Evolutionary conservation across 2,888 invertebrate species (phyloP).

Genomic region (Hemicrepidius hirtus): DNA sequence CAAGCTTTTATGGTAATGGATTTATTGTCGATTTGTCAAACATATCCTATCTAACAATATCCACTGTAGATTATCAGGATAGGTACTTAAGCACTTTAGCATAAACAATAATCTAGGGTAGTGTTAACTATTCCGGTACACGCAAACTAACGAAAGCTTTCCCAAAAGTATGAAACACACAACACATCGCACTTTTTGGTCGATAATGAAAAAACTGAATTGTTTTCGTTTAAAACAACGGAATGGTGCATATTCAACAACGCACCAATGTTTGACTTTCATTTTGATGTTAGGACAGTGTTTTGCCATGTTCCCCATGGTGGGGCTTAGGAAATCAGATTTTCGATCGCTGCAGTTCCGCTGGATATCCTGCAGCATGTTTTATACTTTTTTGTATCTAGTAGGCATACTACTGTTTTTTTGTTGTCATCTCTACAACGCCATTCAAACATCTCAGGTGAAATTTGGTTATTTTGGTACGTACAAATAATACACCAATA

Average conservation of each 20-base stretch:
- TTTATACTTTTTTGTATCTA: conserved; percentile 32
- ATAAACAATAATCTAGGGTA: neutral
- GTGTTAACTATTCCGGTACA: neutral
- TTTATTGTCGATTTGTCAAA: conserved; percentile 5
- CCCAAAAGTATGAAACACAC: neutral
- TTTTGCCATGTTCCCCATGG: conserved; percentile 52
- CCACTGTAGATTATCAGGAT: neutral
- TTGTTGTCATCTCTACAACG: conserved; percentile 20
- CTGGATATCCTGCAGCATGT: conserved; percentile 30
- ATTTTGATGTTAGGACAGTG: conserved; percentile 50
- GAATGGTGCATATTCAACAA: neutral
- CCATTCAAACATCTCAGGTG: neutral
- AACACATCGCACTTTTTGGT: too few species aligned
- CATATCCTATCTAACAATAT: neutral
- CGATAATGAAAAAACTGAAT: neutral
- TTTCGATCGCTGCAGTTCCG: conserved; percentile 37
- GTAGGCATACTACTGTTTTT: conserved; percentile 13
- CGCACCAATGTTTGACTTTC: conserved; percentile 31
- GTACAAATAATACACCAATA: too few species aligned
- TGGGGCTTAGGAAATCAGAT: conserved; percentile 33
- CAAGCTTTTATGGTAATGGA: neutral
- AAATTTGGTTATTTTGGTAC: conserved; percentile 37
- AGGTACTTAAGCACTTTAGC: neutral
- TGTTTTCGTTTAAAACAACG: neutral
- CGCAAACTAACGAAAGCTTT: neutral